These are phyloP conservation scores for Meriones psammophilus DNA, from an alignment of 2,797 vertebrate species.

Conservation along the genomic window DNA sequence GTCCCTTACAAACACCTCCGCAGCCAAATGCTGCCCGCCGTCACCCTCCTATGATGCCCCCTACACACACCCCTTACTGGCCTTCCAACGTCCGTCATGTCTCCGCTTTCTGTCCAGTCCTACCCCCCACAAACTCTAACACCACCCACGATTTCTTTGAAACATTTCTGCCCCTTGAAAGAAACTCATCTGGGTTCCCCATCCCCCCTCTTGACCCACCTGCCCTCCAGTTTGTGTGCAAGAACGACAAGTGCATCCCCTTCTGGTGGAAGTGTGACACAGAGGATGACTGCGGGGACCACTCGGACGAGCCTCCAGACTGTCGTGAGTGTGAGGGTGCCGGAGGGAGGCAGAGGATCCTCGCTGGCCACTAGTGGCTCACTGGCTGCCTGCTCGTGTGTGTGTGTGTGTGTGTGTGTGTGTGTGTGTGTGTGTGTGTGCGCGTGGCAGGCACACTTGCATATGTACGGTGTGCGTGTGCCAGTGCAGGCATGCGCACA, in stretches of 20 bases:
- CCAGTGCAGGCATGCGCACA: too few relatives aligned
- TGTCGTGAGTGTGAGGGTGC: constrained; percentile 93
- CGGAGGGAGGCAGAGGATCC: neutral
- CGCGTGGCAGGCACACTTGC: neutral
- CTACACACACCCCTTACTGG: too few relatives aligned
- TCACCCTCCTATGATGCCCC: too few relatives aligned
- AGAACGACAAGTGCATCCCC: constrained; percentile 99
- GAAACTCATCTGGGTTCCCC: constrained; percentile 17
- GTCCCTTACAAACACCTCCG: constrained; percentile 59
- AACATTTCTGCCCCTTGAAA: constrained; percentile 7
- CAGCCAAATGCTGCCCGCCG: neutral
- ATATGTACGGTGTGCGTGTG: neutral
- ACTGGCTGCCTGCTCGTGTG: neutral
- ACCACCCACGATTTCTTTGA: constrained; percentile 5
- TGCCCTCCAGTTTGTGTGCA: constrained; percentile 95
- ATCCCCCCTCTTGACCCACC: constrained; percentile 30
- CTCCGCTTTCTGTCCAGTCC: neutral
- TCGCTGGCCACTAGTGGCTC: accelerated
- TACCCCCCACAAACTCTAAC: neutral
- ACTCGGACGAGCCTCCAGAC: constrained; percentile 95
- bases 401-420: neutral
- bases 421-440: too few relatives aligned
- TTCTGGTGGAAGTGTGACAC: constrained; percentile 99
- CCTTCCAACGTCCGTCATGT: accelerated
- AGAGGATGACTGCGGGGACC: constrained; percentile 97